Conservation (phyloP, 2,888 invertebrate species). For the Adelognathus sp. region DNA sequence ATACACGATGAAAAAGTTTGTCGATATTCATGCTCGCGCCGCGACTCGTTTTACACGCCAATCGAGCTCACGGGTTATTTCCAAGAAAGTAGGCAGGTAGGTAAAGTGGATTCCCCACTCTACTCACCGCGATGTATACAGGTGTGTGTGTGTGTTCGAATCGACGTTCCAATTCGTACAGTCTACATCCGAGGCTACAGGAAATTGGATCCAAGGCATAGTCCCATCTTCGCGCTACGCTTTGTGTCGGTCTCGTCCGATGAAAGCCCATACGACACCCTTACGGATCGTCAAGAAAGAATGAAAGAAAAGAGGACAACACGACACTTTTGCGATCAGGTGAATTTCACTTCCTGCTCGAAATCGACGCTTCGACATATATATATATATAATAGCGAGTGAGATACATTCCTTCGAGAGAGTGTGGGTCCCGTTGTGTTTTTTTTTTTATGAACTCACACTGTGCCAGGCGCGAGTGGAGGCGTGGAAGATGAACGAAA, state of each 20-base stretch:
- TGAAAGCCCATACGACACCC: not conserved
- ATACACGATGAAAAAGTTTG: constrained; percentile 51
- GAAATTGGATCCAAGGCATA: constrained; percentile 20
- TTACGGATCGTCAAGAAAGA: not conserved
- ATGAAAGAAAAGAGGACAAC: constrained; percentile 1
- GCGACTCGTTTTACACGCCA: constrained; percentile 53
- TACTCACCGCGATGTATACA: not conserved
- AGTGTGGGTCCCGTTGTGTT: not conserved
- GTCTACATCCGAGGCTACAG: constrained; percentile 2
- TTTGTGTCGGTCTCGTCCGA: constrained; percentile 11
- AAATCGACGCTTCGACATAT: constrained; percentile 13
- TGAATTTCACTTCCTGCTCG: constrained; percentile 26
- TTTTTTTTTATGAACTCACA: not conserved
- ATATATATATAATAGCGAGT: constrained; percentile 10
- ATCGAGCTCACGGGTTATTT: constrained; percentile 42
- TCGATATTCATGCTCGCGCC: constrained; percentile 59
- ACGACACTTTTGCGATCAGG: constrained; percentile 7
- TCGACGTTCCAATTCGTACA: not conserved
- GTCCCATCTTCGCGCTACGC: not conserved
- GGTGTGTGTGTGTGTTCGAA: not conserved
- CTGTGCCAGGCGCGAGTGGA: constrained; percentile 26
- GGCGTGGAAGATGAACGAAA: constrained; percentile 16
- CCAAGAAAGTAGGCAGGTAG: constrained; percentile 50
- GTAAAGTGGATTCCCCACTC: constrained; percentile 20
- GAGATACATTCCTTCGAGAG: constrained; percentile 17